Evolutionary conservation across 2,888 invertebrate species (phyloP).

Genomic region (Incurvaria masculella): DNA sequence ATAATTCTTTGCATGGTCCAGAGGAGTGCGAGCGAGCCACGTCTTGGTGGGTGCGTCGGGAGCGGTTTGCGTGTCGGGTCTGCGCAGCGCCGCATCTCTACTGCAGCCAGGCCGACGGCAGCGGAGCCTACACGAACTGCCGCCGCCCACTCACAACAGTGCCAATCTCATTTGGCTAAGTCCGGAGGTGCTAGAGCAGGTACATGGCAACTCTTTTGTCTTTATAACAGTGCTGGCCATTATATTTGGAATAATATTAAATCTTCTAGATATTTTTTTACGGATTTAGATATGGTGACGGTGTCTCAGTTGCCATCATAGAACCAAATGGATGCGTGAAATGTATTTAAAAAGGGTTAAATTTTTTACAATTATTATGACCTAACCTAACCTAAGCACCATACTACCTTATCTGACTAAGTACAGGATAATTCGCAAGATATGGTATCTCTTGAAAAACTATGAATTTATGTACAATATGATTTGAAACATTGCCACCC

Average conservation of each 20-base stretch:
- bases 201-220: conserved; percentile 20
- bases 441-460: no score
- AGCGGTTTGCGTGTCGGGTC: conserved; percentile 70
- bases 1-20: no score
- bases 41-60: conserved; percentile 74
- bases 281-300: background rate
- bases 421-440: no score
- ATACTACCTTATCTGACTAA: no score
- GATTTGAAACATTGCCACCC: no score
- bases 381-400: no score
- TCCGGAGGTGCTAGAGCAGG: conserved; percentile 87
- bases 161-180: conserved; percentile 82
- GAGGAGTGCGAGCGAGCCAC: conserved; percentile 81
- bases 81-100: conserved; percentile 74
- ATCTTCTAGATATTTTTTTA: background rate
- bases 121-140: conserved; percentile 70
- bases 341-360: no score
- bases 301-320: no score
- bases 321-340: no score
- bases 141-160: conserved; percentile 64
- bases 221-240: background rate
- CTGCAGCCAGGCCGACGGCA: conserved; percentile 69
- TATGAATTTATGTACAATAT: no score
- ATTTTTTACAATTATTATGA: no score
- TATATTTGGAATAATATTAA: background rate